These are phyloP conservation scores for Aurelia aurita complex sp. Pacific DNA, from an alignment of 30 jellyfish, hydroid and myxozoan genomes.

Conservation along the genomic window DNA sequence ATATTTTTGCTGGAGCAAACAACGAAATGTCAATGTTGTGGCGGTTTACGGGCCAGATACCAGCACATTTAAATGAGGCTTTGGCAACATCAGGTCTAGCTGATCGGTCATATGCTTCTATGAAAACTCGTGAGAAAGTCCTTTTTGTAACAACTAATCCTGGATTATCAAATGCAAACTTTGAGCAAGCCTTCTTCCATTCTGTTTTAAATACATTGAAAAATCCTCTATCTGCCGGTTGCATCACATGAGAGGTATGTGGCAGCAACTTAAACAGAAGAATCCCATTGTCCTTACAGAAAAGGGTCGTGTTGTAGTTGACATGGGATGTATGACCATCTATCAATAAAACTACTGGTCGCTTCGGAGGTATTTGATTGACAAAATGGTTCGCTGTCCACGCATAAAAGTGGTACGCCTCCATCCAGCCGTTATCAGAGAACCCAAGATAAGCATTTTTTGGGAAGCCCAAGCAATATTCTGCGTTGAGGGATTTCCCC, in stretches of 20 bases:
- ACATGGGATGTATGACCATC: slow-evolving; percentile 21
- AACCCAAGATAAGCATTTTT: slow-evolving; percentile 11
- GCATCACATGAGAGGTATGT: slow-evolving; percentile 23
- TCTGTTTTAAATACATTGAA: slow-evolving; percentile 19
- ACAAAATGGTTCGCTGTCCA: slow-evolving; percentile 27
- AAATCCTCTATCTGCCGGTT: slow-evolving; percentile 19
- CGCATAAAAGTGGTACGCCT: slow-evolving; percentile 23
- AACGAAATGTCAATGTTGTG: not conserved
- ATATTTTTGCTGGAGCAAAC: slow-evolving; percentile 36
- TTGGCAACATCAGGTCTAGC: slow-evolving; percentile 50
- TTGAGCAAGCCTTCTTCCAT: slow-evolving; percentile 10
- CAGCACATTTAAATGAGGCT: not conserved
- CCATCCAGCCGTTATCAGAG: slow-evolving; percentile 50
- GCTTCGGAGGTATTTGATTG: not conserved
- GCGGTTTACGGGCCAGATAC: slow-evolving; percentile 21
- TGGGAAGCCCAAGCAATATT: not conserved
- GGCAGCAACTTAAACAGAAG: not conserved
- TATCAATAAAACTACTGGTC: not conserved
- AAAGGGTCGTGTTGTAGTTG: not conserved
- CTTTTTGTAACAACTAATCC: slow-evolving; percentile 7
- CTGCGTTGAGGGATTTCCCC: not conserved
- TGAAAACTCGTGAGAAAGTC: slow-evolving; percentile 3
- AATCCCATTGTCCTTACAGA: not conserved
- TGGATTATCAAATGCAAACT: slow-evolving; percentile 17
- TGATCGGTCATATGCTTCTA: slow-evolving; percentile 12